Conservation (phyloP, 2,888 invertebrate genomes). For the Thyatira batis region DNA sequence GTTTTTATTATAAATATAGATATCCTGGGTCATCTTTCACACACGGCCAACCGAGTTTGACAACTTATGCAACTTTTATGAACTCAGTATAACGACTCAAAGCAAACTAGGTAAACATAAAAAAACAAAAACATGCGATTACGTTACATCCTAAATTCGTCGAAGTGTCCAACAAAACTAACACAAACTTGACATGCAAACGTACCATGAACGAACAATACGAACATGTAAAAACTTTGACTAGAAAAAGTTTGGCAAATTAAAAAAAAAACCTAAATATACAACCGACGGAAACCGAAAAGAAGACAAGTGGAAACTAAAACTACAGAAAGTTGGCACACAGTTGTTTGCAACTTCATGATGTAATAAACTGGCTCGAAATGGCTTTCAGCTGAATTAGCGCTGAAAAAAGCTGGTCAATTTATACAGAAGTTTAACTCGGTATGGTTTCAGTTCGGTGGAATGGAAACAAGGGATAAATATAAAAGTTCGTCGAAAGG, state of each 20-base stretch:
- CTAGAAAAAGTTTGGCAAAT: not conserved
- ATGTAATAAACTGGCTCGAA: slow-evolving; percentile 44
- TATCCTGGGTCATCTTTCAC: too few species aligned
- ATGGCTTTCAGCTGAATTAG: slow-evolving; percentile 34
- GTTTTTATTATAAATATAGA: too few species aligned
- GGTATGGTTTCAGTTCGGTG: not conserved
- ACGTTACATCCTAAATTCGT: too few species aligned
- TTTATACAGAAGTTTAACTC: slow-evolving; percentile 4
- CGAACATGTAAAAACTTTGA: not conserved
- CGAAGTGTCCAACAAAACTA: too few species aligned
- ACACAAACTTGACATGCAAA: slow-evolving; percentile 13
- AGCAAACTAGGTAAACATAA: too few species aligned
- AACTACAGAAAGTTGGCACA: slow-evolving; percentile 35
- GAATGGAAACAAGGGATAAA: not conserved
- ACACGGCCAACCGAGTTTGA: too few species aligned
- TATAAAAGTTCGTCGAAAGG: not conserved
- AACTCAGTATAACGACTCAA: too few species aligned
- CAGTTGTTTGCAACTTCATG: slow-evolving; percentile 45
- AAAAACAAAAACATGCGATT: too few species aligned
- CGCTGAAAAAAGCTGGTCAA: slow-evolving; percentile 17
- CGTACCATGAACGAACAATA: not conserved
- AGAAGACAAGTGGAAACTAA: slow-evolving; percentile 9
- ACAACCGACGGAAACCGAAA: not conserved
- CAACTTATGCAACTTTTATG: too few species aligned
- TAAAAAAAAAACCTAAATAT: not conserved